phyloP scores from a whole-genome alignment of 2,888 invertebrate genomes.

The Hypsopygia costalis region DNA sequence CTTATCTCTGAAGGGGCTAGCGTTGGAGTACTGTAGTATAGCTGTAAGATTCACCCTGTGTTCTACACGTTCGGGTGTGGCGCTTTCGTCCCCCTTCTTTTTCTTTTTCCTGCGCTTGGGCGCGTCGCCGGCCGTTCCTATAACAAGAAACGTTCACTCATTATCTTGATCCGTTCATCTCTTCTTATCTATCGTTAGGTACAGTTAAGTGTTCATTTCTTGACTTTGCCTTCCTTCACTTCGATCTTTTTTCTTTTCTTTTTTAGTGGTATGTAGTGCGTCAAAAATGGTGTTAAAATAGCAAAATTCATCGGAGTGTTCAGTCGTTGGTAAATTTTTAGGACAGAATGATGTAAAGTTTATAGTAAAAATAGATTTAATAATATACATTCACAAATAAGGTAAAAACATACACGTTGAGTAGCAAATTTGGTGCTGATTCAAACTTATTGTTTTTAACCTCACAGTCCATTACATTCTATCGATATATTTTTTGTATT shows the following conservation, averaged over 20 bases:
- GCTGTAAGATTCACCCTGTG: slow-evolving; percentile 71
- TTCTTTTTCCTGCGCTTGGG: slow-evolving; percentile 63
- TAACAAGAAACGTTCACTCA: slow-evolving; percentile 74
- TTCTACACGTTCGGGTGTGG: slow-evolving; percentile 69
- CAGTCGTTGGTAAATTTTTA: too few relatives aligned
- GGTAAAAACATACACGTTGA: too few relatives aligned
- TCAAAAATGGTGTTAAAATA: too few relatives aligned
- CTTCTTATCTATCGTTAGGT: slow-evolving; percentile 33
- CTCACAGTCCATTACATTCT: too few relatives aligned
- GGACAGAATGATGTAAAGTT: too few relatives aligned
- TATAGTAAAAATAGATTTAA: too few relatives aligned
- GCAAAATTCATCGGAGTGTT: too few relatives aligned
- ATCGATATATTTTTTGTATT: too few relatives aligned
- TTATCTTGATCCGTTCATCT: slow-evolving; percentile 54
- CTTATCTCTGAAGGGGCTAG: slow-evolving; percentile 71
- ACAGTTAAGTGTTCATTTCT: slow-evolving; percentile 15
- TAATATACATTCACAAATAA: too few relatives aligned
- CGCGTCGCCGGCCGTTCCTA: slow-evolving; percentile 63
- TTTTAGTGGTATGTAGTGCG: not conserved
- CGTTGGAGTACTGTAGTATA: slow-evolving; percentile 72
- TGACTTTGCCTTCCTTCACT: slow-evolving; percentile 8
- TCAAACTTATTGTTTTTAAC: too few relatives aligned
- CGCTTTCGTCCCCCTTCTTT: slow-evolving; percentile 64
- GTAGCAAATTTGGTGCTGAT: too few relatives aligned
- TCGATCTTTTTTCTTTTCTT: not conserved